Conservation (phyloP, 2,888 invertebrate species). For the Heliconius ismenius region DNA sequence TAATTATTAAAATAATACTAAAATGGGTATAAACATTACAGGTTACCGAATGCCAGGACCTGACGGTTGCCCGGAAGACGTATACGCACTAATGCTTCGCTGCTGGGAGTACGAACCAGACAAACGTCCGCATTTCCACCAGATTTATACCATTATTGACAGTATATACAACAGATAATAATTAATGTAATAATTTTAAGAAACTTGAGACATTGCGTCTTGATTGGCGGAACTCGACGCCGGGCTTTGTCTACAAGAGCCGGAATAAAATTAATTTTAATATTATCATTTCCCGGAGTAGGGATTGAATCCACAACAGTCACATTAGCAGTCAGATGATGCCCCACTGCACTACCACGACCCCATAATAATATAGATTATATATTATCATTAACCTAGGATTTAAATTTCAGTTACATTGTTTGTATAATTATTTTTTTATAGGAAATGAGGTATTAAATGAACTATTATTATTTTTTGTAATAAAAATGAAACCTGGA, state of each 20-base stretch:
- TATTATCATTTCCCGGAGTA: not conserved
- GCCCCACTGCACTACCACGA: not conserved
- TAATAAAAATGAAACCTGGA: not conserved
- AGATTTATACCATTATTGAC: slow-evolving; percentile 90
- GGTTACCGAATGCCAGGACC: slow-evolving; percentile 97
- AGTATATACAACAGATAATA: slow-evolving; percentile 80
- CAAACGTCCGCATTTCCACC: slow-evolving; percentile 94
- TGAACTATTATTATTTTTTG: no score
- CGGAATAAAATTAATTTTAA: not conserved
- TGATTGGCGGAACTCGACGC: not conserved
- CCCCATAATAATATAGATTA: not conserved
- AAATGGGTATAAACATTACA: slow-evolving; percentile 56
- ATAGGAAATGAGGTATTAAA: not conserved
- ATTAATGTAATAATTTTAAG: not conserved
- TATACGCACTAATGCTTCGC: slow-evolving; percentile 93
- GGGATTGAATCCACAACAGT: not conserved
- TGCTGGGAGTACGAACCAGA: slow-evolving; percentile 98
- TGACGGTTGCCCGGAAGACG: slow-evolving; percentile 92
- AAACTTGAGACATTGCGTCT: not conserved
- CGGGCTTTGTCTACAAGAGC: not conserved
- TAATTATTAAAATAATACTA: no score
- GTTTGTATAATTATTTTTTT: not conserved
- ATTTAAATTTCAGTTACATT: not conserved
- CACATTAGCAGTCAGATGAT: not conserved
- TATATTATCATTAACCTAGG: not conserved